Base-by-base conservation (phyloP, 2,113 vertebrate genomes). In the Brienomyrus longianalis region DNA sequence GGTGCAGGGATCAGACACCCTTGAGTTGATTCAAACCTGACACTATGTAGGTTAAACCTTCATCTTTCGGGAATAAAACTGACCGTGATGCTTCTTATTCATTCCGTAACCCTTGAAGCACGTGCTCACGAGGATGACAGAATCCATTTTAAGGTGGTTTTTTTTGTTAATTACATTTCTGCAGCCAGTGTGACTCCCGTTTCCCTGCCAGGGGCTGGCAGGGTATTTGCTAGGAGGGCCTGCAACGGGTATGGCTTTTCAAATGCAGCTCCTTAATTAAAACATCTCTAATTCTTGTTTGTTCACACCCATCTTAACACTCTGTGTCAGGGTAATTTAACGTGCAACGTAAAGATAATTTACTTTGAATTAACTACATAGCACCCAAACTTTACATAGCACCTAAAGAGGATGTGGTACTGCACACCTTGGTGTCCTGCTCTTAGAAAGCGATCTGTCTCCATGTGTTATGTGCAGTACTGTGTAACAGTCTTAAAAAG, bases 141-240 rank as follows among this genome's bases (percentile, higher is more conserved):
- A 43, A 35, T 19, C 31, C 74, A 80, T 19, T n/a, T 17, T 19
- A 17, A 80, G 35, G 74, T 80, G 17, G 1, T 35, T 80, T 35
- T 80, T 35, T 45, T 88, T 51, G 7, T 35, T 3, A 23, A 47
- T n/a, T 15, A 66, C 54, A 59, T 35, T 50, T 27, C 45, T 10
- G 7, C 47, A 51, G 59, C 62, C 15, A 10, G 62, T 13, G 10
- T 31, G n/a, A 11, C n/a, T 50, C 47, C 13, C 10, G 59, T 66
- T 88, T 88, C 48, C 88, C 88, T 59, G 84, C 89, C 56, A 19
- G 47, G 74, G 27, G 70, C 48, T 89, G 88, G 45, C 70, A 52
- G 48, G 70, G 70, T 9, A 43, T 89, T 89, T 54, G 27, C 48
- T 17, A 23, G 1, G 15, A 5, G 54, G 15, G 13, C 10, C 17